phyloP scores from a whole-genome alignment of 2,113 vertebrate genomes.

The Phalacrocorax aristotelis region DNA sequence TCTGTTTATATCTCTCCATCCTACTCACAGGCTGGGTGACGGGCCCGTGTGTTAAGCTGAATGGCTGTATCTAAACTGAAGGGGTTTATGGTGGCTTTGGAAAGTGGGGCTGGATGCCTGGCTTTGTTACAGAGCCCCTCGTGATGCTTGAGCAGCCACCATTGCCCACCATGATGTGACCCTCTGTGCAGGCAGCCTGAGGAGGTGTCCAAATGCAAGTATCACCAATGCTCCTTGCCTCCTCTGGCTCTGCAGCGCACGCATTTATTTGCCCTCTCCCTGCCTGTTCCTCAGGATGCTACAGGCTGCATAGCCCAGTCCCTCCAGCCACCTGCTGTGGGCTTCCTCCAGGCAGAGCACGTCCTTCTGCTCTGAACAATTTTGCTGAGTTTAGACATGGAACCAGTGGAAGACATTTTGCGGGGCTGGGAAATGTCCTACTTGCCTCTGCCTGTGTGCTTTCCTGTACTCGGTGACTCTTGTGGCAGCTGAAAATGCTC shows the following conservation, averaged over 20 bases:
- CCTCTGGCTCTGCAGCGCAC: not conserved
- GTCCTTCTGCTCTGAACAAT: not conserved
- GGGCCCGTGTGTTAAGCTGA: not conserved
- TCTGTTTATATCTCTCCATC: not conserved
- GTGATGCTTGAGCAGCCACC: not conserved
- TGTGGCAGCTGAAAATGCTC: not conserved
- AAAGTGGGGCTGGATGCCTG: not conserved
- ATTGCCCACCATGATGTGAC: fast-evolving
- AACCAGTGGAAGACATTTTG: not conserved
- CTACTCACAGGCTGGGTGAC: not conserved
- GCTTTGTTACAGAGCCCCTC: not conserved
- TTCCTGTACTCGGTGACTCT: not conserved
- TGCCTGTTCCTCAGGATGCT: not conserved
- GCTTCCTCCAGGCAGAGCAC: not conserved
- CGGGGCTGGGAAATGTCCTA: not conserved
- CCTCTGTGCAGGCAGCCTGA: not conserved
- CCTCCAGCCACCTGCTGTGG: not conserved
- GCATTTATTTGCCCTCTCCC: not conserved
- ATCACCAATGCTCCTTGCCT: not conserved
- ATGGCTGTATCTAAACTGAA: not conserved
- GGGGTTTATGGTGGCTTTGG: not conserved
- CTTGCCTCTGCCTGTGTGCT: not conserved
- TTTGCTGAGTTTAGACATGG: not conserved
- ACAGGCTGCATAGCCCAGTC: not conserved
- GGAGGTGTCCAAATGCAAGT: not conserved